Percentiles rank a stretch among this genome's conserved stretches.
phyloP scores from a whole-genome alignment of 2,113 vertebrate species.

The Leiothrix lutea region DNA sequence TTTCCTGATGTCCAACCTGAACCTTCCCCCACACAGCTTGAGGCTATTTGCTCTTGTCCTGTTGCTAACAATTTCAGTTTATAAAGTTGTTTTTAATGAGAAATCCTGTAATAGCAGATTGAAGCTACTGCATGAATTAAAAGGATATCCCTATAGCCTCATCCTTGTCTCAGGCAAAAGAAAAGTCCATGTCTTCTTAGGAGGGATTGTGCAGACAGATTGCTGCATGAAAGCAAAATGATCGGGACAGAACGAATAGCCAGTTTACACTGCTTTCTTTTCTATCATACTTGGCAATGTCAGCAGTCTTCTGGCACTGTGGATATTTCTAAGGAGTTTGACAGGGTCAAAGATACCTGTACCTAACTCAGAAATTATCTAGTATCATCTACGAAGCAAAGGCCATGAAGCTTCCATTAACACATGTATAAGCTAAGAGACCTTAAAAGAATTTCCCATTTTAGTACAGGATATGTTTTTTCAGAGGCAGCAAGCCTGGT shows the following conservation, averaged over 20 bases:
- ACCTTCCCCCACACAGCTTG: accelerated
- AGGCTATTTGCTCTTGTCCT: not conserved
- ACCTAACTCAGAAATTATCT: not conserved
- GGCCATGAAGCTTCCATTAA: not conserved
- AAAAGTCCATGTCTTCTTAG: not conserved
- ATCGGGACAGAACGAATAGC: not conserved
- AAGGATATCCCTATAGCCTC: not conserved
- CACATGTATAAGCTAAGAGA: not conserved
- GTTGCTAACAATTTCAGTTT: not conserved
- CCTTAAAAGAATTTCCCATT: not conserved
- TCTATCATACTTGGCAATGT: not conserved
- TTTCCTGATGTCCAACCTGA: not conserved
- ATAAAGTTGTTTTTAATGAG: not conserved
- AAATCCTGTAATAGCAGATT: not conserved
- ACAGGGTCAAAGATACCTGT: not conserved
- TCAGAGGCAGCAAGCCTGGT: not conserved
- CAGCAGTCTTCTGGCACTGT: not conserved
- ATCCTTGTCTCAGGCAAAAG: not conserved
- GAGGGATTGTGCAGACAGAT: not conserved
- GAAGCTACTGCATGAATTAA: not conserved
- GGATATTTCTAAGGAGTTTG: not conserved
- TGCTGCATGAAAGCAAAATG: not conserved
- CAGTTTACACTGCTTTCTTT: not conserved
- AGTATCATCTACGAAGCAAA: not conserved
- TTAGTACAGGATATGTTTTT: not conserved